Evolutionary conservation across 2,888 invertebrate species (phyloP).

Genomic region (Orthonevra nobilis): DNA sequence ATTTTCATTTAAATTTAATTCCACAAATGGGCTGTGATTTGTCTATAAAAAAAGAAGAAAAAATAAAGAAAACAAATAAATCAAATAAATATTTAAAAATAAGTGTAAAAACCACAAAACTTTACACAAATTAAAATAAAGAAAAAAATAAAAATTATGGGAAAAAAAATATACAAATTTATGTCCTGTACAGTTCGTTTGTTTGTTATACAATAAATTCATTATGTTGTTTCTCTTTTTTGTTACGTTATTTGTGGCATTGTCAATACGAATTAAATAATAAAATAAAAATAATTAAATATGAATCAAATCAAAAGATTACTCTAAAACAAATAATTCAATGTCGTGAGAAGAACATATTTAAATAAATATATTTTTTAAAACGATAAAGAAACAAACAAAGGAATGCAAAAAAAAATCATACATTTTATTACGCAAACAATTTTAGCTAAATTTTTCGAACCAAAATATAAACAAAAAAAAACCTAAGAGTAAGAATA

Average conservation of each 20-base stretch:
- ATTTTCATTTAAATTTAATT: constrained; percentile 71
- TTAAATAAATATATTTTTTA: constrained; percentile 66
- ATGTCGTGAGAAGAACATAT: constrained; percentile 72
- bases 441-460: constrained; percentile 68
- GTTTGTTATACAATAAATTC: constrained; percentile 49
- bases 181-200: constrained; percentile 73
- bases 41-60: constrained; percentile 72
- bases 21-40: constrained; percentile 76
- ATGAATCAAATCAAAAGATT: constrained; percentile 51
- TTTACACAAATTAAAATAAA: constrained; percentile 55
- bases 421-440: constrained; percentile 65
- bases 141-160: constrained; percentile 21
- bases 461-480: constrained; percentile 67
- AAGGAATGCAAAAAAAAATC: constrained; percentile 53
- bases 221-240: constrained; percentile 64
- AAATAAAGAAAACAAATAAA: constrained; percentile 69
- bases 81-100: constrained; percentile 60
- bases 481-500: constrained; percentile 59
- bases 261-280: constrained; percentile 56
- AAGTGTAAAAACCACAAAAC: constrained; percentile 56
- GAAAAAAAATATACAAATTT: constrained; percentile 66
- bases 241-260: constrained; percentile 61
- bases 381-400: constrained; percentile 58
- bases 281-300: constrained; percentile 18
- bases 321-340: constrained; percentile 59